Base-by-base conservation (phyloP, 2,113 vertebrate species). In the Tachysurus fulvidraco region DNA sequence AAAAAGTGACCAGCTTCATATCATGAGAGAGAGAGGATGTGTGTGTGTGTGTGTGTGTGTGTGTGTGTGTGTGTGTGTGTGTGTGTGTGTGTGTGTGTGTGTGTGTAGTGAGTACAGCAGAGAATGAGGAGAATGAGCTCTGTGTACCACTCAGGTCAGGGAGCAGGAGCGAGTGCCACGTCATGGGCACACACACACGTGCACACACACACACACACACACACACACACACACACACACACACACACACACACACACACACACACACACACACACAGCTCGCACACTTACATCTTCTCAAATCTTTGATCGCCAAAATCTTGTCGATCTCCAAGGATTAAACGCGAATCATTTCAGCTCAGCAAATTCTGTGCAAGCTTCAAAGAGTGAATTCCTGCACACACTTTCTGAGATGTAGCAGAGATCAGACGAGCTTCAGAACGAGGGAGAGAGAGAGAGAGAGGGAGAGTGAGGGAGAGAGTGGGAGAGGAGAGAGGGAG, bases 341-440 rank as follows among this genome's bases (percentile, higher is more conserved):
- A 55, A 55, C 50, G n/a, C 46, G 65, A 81, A 81, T 86, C 50
- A 46, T 81, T 86, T 44, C 65, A n/a, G 62, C 60, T 28, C 46
- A 81, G 76, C 65, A 64, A 81, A 80, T 81, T 69, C 11, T 4
- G 54, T 69, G 54, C 19, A 23, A 44, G 55, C 85, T 81, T 81
- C 78, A 86, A 86, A 83, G 60, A 67, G 62, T 59, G 59, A 55
- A 41, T 84, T 79, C 62, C 62, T 64, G 74, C n/a, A 28, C 23
- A 59, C 50, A 52, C n/a, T 41, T 83, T 41, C 46, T 59, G 23
- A 71, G 55, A 80, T 59, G 52, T n/a, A 46, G 13, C 36, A 25
- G 65, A 78, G 59, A 87, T 85, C 55, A 59, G 78, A 83, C 41
- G 5, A 69, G 50, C 13, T 6, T 30, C 41, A 50, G 62, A 60